Evolutionary conservation across 1,140 invertebrate genomes (phyloP).

Genomic region (Caenorhabditis inopinata): DNA sequence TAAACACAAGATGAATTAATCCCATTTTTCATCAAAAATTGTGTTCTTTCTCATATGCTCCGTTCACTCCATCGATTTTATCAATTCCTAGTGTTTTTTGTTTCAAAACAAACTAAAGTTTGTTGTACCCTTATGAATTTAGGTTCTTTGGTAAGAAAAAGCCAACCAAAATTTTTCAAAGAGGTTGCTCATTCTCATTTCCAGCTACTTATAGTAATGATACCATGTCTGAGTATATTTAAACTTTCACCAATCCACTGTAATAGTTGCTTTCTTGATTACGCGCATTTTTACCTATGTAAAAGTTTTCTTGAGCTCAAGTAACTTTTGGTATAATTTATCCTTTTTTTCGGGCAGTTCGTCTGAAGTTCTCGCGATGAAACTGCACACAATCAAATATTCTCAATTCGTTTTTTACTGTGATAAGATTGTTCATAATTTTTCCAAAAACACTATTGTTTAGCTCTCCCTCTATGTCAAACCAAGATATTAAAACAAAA

Average conservation of each 20-base stretch:
- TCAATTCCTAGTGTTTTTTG: constrained; percentile 13
- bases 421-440: too few relatives aligned
- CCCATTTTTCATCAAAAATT: neutral
- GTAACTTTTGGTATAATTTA: too few relatives aligned
- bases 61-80: neutral
- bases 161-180: constrained; percentile 7
- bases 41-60: neutral
- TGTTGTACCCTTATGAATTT: neutral
- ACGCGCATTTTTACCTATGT: too few relatives aligned
- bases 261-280: too few relatives aligned
- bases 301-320: too few relatives aligned
- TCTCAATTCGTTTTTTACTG: too few relatives aligned
- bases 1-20: too few relatives aligned
- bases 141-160: neutral
- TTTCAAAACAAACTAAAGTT: neutral
- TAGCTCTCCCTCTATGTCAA: constrained; percentile 3
- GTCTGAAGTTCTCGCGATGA: too few relatives aligned
- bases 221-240: neutral
- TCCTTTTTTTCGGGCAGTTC: too few relatives aligned
- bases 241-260: too few relatives aligned
- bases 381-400: too few relatives aligned
- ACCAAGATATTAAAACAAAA: neutral
- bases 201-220: neutral
- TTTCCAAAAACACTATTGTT: neutral
- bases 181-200: neutral